phyloP scores from a whole-genome alignment of 2,888 invertebrate genomes.

The Caenorhabditis wallacei region DNA sequence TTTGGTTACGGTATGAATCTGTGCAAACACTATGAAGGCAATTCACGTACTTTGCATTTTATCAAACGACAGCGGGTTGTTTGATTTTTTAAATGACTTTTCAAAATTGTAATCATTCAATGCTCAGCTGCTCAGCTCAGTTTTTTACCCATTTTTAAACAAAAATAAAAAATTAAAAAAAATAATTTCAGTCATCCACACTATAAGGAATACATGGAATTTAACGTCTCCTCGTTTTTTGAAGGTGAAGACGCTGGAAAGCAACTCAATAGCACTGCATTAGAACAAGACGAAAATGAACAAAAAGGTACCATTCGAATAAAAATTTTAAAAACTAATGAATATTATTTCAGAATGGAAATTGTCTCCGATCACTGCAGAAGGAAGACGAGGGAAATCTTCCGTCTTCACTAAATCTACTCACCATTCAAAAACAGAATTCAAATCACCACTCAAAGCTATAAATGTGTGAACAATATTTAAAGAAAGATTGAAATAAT shows the following conservation, averaged over 20 bases:
- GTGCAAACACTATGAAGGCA: slow-evolving; percentile 44
- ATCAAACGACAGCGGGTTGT: slow-evolving; percentile 12
- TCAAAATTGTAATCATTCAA: too few relatives aligned
- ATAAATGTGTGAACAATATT: slow-evolving; percentile 45
- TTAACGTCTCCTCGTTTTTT: slow-evolving; percentile 61
- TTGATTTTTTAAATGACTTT: not conserved
- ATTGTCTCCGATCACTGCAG: slow-evolving; percentile 56
- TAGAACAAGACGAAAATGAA: slow-evolving; percentile 51
- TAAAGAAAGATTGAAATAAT: too few relatives aligned
- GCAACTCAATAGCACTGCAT: slow-evolving; percentile 57
- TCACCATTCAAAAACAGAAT: not conserved
- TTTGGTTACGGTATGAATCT: slow-evolving; percentile 28
- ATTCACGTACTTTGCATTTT: not conserved
- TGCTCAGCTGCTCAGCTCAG: too few relatives aligned
- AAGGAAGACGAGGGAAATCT: slow-evolving; percentile 15
- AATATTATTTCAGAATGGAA: slow-evolving; percentile 55
- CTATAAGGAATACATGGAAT: slow-evolving; percentile 46
- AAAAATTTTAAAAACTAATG: not conserved
- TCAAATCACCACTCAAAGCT: slow-evolving; percentile 25
- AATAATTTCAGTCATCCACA: slow-evolving; percentile 12
- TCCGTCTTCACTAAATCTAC: slow-evolving; percentile 18
- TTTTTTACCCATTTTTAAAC: too few relatives aligned
- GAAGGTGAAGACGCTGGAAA: slow-evolving; percentile 49
- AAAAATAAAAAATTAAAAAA: too few relatives aligned
- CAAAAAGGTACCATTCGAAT: slow-evolving; percentile 44